phyloP scores from a whole-genome alignment of 1,140 invertebrate genomes.

The Calosoma granatense region DNA sequence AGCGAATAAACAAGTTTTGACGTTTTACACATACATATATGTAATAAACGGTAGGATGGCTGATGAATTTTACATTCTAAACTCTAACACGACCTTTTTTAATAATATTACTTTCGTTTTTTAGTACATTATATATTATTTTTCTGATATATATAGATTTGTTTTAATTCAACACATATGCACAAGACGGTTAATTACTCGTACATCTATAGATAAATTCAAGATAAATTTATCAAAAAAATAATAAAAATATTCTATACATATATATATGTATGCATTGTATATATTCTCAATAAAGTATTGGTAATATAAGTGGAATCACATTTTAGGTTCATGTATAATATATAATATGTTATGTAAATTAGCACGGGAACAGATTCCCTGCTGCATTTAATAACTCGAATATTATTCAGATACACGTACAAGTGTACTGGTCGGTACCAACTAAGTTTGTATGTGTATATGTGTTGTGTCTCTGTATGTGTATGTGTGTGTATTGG shows the following conservation, averaged over 20 bases:
- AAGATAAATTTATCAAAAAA: neutral
- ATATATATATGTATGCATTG: neutral
- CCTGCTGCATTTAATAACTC: too few relatives aligned
- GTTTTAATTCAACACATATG: constrained; percentile 17
- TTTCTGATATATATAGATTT: neutral
- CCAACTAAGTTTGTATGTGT: too few relatives aligned
- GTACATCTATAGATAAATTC: neutral
- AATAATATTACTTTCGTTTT: neutral
- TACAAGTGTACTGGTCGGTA: too few relatives aligned
- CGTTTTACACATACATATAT: too few relatives aligned
- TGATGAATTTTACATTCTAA: too few relatives aligned
- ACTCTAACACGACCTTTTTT: neutral
- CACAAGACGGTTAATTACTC: constrained; percentile 19
- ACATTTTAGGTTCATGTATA: constrained; percentile 16
- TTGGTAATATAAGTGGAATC: constrained; percentile 19
- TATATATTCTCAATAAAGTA: constrained; percentile 11
- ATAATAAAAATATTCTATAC: neutral
- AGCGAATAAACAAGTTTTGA: too few relatives aligned
- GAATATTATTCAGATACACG: too few relatives aligned
- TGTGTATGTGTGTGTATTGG: too few relatives aligned
- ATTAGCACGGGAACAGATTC: too few relatives aligned
- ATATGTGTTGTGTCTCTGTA: too few relatives aligned
- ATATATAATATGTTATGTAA: too few relatives aligned
- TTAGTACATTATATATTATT: neutral
- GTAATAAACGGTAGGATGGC: too few relatives aligned